Base-by-base conservation (phyloP, 2,888 invertebrate species). In the Eulithis prunata region DNA sequence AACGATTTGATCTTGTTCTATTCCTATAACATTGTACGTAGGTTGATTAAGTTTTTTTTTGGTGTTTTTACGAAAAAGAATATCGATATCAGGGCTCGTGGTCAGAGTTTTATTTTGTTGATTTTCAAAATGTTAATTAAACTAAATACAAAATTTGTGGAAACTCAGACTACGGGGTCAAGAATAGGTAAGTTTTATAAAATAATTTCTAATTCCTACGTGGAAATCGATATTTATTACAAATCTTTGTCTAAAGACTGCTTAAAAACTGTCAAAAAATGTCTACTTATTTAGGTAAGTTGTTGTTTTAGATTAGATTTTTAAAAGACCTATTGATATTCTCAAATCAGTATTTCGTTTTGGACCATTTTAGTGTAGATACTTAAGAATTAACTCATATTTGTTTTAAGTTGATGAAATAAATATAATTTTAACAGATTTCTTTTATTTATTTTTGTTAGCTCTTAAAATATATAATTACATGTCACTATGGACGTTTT, bases 341-440 rank as follows among this genome's bases (percentile, higher is more conserved):
- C 59, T 65, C 49, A 49, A 62, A 72, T 67, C 72, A 72, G 71
- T 68, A 70, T 70, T 70, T 68, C 54, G 60, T 49, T 53, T 55
- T 61, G 47, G 58, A 64, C 41, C 43, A 56, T 67, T 13, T 63
- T 61, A 57, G 56, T 70, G 66, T 69, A 69, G 64, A 69, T 69
- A 54, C 53, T 63, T 57, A 62, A 60, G 52, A 51, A 43, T 52
- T 71, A 66, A 69, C 63, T 64, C 60, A 64, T 56, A 41, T 46
- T 57, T 67, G 65, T 67, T 65, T 21, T 63, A 67, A 57, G 46
- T 68, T 72, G 55, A 63, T 62, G 71, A 74, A 60, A 63, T 66
- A 75, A 72, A 66, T 4, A 62, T 57, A 69, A 66, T 70, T 58
- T 66, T 60, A 72, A 73, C 62, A 66, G n/a, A 62, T 46, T 14